A percentile compares a stretch with the other conserved stretches of the same genome.
These are phyloP conservation scores for Oscheius myriophilus DNA, from an alignment of 2,888 invertebrate genomes.

Conservation along the genomic window DNA sequence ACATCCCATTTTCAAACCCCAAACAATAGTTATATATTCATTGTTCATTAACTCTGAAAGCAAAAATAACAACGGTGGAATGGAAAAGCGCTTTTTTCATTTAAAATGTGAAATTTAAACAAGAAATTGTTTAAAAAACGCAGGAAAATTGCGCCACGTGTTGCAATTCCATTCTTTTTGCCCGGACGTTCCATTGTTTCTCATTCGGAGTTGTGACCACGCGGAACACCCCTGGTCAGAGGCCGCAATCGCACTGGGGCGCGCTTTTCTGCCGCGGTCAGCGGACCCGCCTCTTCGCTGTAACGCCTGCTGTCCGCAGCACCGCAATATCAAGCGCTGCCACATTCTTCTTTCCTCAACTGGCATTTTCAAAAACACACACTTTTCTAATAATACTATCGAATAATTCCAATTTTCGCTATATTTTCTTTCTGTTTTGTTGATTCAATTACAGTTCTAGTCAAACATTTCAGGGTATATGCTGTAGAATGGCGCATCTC, in stretches of 20 bases:
- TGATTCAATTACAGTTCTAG: not conserved
- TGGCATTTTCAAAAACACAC: not conserved
- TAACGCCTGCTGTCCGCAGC: slow-evolving; percentile 26
- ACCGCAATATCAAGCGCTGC: slow-evolving; percentile 26
- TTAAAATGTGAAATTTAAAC: too few relatives aligned
- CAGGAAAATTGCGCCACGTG: too few relatives aligned
- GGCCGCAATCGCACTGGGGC: slow-evolving; percentile 13
- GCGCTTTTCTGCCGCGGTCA: slow-evolving; percentile 6
- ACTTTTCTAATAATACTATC: not conserved
- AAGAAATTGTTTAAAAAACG: too few relatives aligned
- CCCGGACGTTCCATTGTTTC: too few relatives aligned
- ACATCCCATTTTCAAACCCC: too few relatives aligned
- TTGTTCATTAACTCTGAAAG: too few relatives aligned
- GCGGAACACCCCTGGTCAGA: slow-evolving; percentile 5
- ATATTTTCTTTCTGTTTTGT: not conserved
- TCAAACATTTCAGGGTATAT: not conserved
- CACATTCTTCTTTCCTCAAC: not conserved
- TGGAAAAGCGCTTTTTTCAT: too few relatives aligned
- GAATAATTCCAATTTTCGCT: not conserved
- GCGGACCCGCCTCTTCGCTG: slow-evolving; percentile 9
- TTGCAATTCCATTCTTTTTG: too few relatives aligned
- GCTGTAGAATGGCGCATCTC: slow-evolving; percentile 64
- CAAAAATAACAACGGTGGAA: too few relatives aligned
- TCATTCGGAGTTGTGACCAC: too few relatives aligned
- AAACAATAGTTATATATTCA: too few relatives aligned